A percentile compares a stretch with the other conserved stretches of the same genome.
Evolutionary conservation across 2,888 invertebrate genomes (phyloP).

Genomic region (Hyposoter didymator): DNA sequence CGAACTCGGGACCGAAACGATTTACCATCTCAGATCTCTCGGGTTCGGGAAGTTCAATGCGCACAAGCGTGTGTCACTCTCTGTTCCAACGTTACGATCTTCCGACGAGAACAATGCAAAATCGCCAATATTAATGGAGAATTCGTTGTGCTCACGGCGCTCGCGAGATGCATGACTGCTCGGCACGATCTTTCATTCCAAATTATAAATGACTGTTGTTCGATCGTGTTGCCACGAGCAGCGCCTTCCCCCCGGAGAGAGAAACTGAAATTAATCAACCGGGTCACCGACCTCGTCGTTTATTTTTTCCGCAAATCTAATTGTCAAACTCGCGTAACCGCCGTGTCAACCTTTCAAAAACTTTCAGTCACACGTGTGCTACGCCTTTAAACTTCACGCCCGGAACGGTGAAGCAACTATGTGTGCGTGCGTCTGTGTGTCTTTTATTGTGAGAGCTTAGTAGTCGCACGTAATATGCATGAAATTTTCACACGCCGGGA

Average conservation of each 20-base stretch:
- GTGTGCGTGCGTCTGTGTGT: background rate
- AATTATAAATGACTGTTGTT: background rate
- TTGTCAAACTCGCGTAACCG: background rate
- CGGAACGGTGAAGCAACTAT: background rate
- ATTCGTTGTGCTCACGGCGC: background rate
- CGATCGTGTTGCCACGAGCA: background rate
- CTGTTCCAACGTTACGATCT: background rate
- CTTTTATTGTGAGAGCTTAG: background rate
- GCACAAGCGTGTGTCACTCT: constrained; percentile 77
- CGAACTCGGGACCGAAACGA: constrained; percentile 61
- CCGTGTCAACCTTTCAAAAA: background rate
- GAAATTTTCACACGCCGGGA: background rate
- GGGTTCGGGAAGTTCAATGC: constrained; percentile 82
- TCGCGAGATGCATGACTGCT: background rate
- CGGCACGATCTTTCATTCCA: background rate
- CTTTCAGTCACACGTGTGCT: constrained; percentile 31
- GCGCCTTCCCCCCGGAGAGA: background rate
- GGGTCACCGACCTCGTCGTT: background rate
- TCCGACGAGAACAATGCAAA: background rate
- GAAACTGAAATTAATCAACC: background rate
- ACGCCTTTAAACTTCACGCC: constrained; percentile 55
- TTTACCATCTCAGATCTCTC: constrained; percentile 60
- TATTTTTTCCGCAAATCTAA: background rate
- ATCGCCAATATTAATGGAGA: background rate
- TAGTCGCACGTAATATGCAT: background rate